Percentiles rank a stretch among this genome's conserved stretches.
phyloP scores from a whole-genome alignment of 37 sponge, comb jelly and placozoan species.

The Hormiphora californensis region DNA sequence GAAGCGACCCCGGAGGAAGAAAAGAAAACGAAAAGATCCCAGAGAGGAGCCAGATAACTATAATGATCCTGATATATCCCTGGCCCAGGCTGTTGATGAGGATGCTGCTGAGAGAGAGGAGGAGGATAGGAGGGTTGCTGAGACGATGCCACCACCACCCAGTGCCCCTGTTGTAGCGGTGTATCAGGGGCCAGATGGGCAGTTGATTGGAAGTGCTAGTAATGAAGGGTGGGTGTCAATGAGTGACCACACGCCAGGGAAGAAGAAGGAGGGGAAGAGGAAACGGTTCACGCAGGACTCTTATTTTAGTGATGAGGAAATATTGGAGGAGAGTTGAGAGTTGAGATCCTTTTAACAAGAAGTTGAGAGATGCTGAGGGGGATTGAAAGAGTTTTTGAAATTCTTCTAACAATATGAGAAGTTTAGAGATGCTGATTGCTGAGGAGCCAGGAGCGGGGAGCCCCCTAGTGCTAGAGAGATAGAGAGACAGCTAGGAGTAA shows the following conservation, averaged over 20 bases:
- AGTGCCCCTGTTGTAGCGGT: background rate
- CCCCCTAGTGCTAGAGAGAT: no score
- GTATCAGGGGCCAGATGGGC: background rate
- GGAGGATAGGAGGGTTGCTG: background rate
- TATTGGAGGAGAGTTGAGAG: slow-evolving; percentile 18
- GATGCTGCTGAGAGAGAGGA: background rate
- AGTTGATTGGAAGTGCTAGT: no score
- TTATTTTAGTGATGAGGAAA: slow-evolving; percentile 49
- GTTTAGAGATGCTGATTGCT: no score
- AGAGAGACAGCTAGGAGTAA: no score
- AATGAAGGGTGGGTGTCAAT: no score
- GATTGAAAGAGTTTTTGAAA: no score
- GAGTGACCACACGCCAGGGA: no score
- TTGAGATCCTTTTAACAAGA: no score
- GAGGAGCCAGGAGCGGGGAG: no score
- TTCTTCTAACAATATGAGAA: no score
- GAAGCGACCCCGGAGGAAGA: slow-evolving; percentile 69
- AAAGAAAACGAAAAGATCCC: slow-evolving; percentile 47
- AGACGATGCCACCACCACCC: background rate
- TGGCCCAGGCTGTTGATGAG: slow-evolving; percentile 26
- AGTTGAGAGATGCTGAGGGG: no score
- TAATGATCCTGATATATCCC: background rate
- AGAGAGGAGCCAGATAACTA: slow-evolving; percentile 57
- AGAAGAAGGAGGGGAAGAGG: background rate
- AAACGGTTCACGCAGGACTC: slow-evolving; percentile 9